Conservation (phyloP, 2,888 invertebrate genomes). For the Meghimatium bilineatum region DNA sequence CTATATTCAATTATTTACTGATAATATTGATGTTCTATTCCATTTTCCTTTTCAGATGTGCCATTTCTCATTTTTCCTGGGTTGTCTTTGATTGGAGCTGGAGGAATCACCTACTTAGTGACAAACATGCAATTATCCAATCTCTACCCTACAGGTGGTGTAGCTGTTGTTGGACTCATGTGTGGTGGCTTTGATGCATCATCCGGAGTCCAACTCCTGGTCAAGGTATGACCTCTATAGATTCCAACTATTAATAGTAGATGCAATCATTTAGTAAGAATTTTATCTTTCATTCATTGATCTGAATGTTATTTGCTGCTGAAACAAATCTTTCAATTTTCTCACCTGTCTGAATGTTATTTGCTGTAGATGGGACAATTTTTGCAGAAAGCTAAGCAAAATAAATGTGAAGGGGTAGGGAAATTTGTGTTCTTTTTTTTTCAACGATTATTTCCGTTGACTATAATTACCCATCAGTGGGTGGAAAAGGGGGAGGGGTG, state of each 20-base stretch:
- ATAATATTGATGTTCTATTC: background rate
- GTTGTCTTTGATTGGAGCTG: constrained; percentile 60
- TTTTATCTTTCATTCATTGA: background rate
- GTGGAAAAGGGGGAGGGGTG: no score
- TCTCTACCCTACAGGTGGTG: constrained; percentile 58
- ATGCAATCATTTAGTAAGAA: background rate
- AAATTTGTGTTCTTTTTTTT: no score
- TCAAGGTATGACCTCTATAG: constrained; percentile 58
- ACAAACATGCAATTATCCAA: constrained; percentile 63
- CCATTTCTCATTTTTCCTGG: constrained; percentile 67
- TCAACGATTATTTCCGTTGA: no score
- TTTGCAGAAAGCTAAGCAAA: no score
- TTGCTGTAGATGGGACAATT: no score
- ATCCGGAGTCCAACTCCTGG: constrained; percentile 60
- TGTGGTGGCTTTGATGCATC: constrained; percentile 67
- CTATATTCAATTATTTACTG: no score
- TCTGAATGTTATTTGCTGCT: background rate
- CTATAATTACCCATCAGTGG: no score
- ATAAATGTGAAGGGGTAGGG: no score
- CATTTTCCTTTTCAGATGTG: constrained; percentile 50
- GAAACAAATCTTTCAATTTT: background rate
- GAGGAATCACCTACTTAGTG: constrained; percentile 63
- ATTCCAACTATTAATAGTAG: background rate
- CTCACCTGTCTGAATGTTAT: no score
- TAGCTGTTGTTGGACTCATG: constrained; percentile 60